These are phyloP conservation scores for Sinhomidia bicolor DNA, from an alignment of 2,888 invertebrate species.

Conservation along the genomic window DNA sequence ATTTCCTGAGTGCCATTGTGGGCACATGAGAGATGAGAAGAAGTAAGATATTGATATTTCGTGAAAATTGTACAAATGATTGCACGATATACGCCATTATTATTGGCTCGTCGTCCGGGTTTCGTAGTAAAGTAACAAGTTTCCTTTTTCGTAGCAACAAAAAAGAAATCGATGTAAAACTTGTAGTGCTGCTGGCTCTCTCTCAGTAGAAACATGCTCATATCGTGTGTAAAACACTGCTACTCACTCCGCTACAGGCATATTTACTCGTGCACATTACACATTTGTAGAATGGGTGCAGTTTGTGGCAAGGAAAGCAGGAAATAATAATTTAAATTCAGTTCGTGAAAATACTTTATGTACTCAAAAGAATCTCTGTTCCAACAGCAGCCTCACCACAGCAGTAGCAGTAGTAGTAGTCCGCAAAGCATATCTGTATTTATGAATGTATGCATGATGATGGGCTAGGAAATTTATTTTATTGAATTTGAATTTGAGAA, in stretches of 20 bases:
- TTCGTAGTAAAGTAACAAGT: too few species aligned
- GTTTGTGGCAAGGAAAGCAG: neutral
- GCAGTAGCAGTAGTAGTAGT: too few species aligned
- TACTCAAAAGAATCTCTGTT: neutral
- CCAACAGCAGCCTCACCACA: neutral
- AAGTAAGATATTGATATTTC: neutral
- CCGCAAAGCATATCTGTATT: too few species aligned
- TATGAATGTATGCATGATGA: too few species aligned
- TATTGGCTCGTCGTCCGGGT: neutral
- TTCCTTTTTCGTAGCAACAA: too few species aligned
- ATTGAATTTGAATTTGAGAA: slow-evolving; percentile 48
- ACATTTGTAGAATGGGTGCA: neutral
- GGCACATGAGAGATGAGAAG: too few species aligned
- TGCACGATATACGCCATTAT: neutral
- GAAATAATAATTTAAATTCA: slow-evolving; percentile 49
- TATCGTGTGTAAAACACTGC: too few species aligned
- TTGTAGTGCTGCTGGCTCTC: neutral
- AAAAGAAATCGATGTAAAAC: neutral
- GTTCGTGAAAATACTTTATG: slow-evolving; percentile 12
- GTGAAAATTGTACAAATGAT: neutral
- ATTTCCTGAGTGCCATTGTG: too few species aligned
- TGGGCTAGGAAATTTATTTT: slow-evolving; percentile 35
- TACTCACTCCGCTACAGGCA: neutral
- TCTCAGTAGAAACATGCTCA: neutral
- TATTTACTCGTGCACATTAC: neutral